phyloP scores from a whole-genome alignment of 2,113 vertebrate genomes.

The Lota lota region DNA sequence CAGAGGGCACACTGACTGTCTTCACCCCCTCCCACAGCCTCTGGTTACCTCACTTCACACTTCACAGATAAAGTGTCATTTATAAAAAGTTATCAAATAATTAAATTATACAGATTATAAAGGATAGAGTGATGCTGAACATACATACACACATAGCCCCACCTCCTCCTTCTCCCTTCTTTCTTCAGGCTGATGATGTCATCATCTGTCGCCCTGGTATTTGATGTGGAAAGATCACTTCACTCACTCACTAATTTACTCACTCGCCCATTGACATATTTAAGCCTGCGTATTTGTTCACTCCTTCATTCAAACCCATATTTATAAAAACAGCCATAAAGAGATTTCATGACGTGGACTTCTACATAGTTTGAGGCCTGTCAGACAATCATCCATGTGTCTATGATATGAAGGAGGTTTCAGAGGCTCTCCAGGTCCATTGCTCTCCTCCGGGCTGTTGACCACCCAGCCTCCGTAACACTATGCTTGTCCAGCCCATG shows the following conservation, averaged over 20 bases:
- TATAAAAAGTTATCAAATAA: conserved; percentile 14
- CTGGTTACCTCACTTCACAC: conserved; percentile 18
- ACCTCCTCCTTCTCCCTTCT: background rate
- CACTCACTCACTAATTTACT: background rate
- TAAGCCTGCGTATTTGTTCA: no score
- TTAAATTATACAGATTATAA: conserved; percentile 1
- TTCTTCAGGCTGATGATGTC: background rate
- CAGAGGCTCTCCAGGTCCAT: no score
- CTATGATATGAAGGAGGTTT: no score
- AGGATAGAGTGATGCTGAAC: background rate
- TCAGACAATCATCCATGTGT: no score
- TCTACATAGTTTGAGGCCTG: no score
- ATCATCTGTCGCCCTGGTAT: background rate
- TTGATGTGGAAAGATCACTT: background rate
- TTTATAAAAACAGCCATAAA: no score
- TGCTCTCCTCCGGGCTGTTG: no score
- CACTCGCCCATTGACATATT: background rate
- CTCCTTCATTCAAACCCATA: no score
- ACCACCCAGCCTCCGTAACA: background rate
- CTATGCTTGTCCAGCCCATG: background rate
- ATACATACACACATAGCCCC: background rate
- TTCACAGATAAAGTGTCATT: conserved; percentile 20
- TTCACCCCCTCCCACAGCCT: background rate
- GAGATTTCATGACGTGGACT: no score
- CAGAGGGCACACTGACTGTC: background rate